A percentile compares a stretch with the other conserved stretches of the same genome.
These are phyloP conservation scores for Felis chaus DNA, from an alignment of 2,113 vertebrate genomes.

Conservation along the genomic window DNA sequence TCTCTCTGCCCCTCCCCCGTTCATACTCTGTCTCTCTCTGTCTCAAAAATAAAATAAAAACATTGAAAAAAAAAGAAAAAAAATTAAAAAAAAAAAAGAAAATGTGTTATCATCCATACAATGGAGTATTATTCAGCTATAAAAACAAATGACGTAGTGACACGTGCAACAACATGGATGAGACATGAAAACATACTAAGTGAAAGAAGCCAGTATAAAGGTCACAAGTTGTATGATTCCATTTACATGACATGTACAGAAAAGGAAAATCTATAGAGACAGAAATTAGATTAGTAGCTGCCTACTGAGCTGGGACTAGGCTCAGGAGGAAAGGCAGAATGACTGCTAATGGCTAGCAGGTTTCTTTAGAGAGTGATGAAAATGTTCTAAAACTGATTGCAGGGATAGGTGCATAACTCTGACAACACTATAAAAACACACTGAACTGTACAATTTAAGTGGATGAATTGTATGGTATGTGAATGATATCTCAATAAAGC, in stretches of 20 bases:
- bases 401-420: not conserved
- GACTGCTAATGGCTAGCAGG: too few relatives aligned
- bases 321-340: not conserved
- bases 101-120: not conserved
- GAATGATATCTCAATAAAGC: not conserved
- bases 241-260: not conserved
- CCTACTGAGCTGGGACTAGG: not conserved
- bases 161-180: not conserved
- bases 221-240: not conserved
- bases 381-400: not conserved
- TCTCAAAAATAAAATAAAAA: too few relatives aligned
- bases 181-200: not conserved
- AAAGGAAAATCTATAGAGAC: not conserved
- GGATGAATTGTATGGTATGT: not conserved
- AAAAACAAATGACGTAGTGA: not conserved
- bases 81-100: too few relatives aligned
- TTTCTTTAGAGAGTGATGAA: not conserved
- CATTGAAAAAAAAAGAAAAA: too few relatives aligned
- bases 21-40: too few relatives aligned
- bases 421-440: not conserved
- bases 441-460: not conserved
- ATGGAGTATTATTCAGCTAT: not conserved
- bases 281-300: not conserved
- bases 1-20: too few relatives aligned
- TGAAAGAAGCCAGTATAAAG: not conserved